Conservation (phyloP, 2,797 vertebrate genomes). For the Huso huso region DNA sequence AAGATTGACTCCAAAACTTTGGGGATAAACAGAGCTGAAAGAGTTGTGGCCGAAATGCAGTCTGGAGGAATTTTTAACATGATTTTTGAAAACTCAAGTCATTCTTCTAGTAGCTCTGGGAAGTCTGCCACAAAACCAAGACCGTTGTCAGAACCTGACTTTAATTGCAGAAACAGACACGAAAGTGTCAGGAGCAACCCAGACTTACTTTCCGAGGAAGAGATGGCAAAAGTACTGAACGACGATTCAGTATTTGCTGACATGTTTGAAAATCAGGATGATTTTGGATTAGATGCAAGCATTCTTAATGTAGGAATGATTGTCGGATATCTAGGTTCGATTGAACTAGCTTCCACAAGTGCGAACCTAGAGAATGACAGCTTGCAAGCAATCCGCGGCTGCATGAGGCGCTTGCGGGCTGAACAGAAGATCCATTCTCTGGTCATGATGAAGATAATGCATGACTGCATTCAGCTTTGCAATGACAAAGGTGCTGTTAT, state of each 20-base stretch:
- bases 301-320: slow-evolving; percentile 95
- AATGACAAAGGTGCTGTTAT: slow-evolving; percentile 72
- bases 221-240: slow-evolving; percentile 60
- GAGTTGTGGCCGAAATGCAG: slow-evolving; percentile 90
- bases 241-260: slow-evolving; percentile 75
- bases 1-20: slow-evolving; percentile 79
- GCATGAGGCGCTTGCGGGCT: slow-evolving; percentile 87
- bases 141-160: slow-evolving; percentile 67
- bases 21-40: slow-evolving; percentile 92
- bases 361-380: slow-evolving; percentile 85
- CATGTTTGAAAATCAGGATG: slow-evolving; percentile 52
- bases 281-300: slow-evolving; percentile 69
- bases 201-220: slow-evolving; percentile 69
- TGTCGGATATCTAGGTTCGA: slow-evolving; percentile 94
- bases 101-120: slow-evolving; percentile 66
- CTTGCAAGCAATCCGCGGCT: slow-evolving; percentile 90
- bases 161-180: slow-evolving; percentile 13
- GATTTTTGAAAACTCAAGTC: slow-evolving; percentile 86
- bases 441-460: slow-evolving; percentile 92
- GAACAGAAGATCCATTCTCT: slow-evolving; percentile 93
- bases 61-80: slow-evolving; percentile 93
- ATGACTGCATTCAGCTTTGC: slow-evolving; percentile 85
- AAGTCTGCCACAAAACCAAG: slow-evolving; percentile 59
- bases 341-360: slow-evolving; percentile 84
- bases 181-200: slow-evolving; percentile 41